Conservation (phyloP, 2,797 vertebrate genomes). For the Enteromius paludinosus region DNA sequence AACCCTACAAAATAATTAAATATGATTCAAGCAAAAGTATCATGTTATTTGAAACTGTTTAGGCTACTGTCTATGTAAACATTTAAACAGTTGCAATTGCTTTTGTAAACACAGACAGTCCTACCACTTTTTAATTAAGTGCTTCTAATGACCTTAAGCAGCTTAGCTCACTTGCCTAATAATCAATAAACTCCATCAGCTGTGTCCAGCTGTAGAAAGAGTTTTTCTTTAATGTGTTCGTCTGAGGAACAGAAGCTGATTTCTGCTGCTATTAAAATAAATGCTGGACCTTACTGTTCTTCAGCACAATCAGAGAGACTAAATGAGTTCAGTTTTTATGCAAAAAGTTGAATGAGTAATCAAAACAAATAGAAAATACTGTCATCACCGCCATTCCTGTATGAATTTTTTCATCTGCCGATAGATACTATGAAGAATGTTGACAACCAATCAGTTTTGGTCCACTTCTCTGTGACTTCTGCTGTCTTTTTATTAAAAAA, state of each 20-base stretch:
- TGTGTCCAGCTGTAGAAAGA: constrained; percentile 70
- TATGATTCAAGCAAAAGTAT: constrained; percentile 62
- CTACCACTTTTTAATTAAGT: constrained; percentile 99
- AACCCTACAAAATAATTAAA: neutral
- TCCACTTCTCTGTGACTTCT: neutral
- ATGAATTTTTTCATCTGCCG: neutral
- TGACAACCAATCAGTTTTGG: neutral
- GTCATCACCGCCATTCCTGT: neutral
- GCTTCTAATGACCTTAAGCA: constrained; percentile 96
- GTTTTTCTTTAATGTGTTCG: constrained; percentile 49
- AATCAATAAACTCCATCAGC: constrained; percentile 89
- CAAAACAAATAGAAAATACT: neutral
- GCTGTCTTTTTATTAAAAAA: neutral
- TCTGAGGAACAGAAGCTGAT: constrained; percentile 38
- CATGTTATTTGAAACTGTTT: constrained; percentile 75
- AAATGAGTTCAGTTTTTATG: constrained; percentile 19
- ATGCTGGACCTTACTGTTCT: constrained; percentile 28
- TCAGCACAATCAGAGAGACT: constrained; percentile 8
- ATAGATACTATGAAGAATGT: neutral
- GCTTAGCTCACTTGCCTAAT: constrained; percentile 95
- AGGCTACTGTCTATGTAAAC: constrained; percentile 86
- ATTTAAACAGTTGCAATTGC: constrained; percentile 92
- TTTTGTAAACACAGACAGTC: constrained; percentile 90
- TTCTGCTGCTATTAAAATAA: constrained; percentile 43
- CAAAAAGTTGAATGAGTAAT: neutral